Percentiles rank a stretch among this genome's conserved stretches.
phyloP scores from a whole-genome alignment of 30 jellyfish, hydroid and myxozoan genomes.

The Turritopsis rubra region DNA sequence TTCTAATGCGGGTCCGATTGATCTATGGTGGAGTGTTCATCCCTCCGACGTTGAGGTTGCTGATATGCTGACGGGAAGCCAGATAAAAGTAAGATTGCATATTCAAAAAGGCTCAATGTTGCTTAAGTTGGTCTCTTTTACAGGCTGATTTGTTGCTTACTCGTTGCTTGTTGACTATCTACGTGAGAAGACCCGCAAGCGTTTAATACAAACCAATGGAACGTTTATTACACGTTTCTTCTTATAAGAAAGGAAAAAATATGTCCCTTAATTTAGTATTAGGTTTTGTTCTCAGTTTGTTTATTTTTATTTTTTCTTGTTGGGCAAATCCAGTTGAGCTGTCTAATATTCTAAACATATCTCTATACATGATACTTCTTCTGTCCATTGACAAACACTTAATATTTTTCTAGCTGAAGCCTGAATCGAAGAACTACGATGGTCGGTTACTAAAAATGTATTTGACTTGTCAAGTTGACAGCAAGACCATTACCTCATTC shows the following conservation, averaged over 20 bases:
- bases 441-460: background rate
- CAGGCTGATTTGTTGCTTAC: too few relatives aligned
- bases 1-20: background rate
- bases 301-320: too few relatives aligned
- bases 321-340: too few relatives aligned
- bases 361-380: background rate
- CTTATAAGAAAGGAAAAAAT: too few relatives aligned
- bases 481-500: background rate
- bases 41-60: background rate
- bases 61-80: background rate
- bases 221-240: too few relatives aligned
- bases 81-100: background rate
- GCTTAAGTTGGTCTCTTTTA: background rate
- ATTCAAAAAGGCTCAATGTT: too few relatives aligned
- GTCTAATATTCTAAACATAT: background rate
- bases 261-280: too few relatives aligned
- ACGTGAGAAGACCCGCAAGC: too few relatives aligned
- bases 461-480: background rate
- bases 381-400: background rate
- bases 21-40: background rate
- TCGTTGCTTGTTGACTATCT: too few relatives aligned
- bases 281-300: too few relatives aligned
- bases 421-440: background rate
- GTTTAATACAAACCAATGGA: too few relatives aligned
- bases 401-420: background rate